A percentile compares a stretch with the other conserved stretches of the same genome.
Evolutionary conservation across 2,888 invertebrate species (phyloP).

Genomic region (Pseudolycoriella hygida): DNA sequence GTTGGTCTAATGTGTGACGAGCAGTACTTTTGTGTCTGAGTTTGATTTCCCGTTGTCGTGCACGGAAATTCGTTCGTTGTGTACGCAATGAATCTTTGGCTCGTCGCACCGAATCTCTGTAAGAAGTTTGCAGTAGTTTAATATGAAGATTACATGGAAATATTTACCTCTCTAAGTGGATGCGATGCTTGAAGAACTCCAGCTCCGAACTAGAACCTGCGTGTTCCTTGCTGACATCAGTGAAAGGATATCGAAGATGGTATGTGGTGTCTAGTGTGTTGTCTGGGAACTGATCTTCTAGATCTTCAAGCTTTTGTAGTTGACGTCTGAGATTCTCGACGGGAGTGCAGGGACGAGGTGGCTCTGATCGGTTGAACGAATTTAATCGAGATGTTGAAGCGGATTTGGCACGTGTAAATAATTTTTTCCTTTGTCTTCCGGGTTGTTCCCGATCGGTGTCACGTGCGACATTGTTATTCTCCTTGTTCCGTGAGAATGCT

Average conservation of each 20-base stretch:
- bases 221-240: slow-evolving; percentile 20
- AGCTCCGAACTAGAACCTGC: slow-evolving; percentile 42
- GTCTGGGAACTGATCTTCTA: slow-evolving; percentile 66
- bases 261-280: slow-evolving; percentile 52
- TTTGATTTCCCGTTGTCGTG: slow-evolving; percentile 39
- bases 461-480: slow-evolving; percentile 29
- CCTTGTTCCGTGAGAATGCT: slow-evolving; percentile 27
- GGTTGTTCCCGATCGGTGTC: slow-evolving; percentile 18
- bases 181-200: slow-evolving; percentile 69
- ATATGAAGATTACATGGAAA: no score
- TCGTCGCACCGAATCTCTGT: slow-evolving; percentile 57
- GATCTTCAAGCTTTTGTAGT: slow-evolving; percentile 59
- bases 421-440: slow-evolving; percentile 42
- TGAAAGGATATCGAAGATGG: slow-evolving; percentile 61
- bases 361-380: slow-evolving; percentile 18
- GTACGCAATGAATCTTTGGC: slow-evolving; percentile 58
- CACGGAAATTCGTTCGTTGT: slow-evolving; percentile 47
- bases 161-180: slow-evolving; percentile 41
- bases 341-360: slow-evolving; percentile 43
- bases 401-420: slow-evolving; percentile 51
- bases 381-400: slow-evolving; percentile 51
- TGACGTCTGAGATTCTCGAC: slow-evolving; percentile 66
- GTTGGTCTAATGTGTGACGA: slow-evolving; percentile 23
- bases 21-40: slow-evolving; percentile 23
- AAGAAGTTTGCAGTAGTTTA: no score